A percentile compares a stretch with the other conserved stretches of the same genome.
Conservation (phyloP, 2,888 invertebrate genomes). For the Listrodromus nycthemerus region DNA sequence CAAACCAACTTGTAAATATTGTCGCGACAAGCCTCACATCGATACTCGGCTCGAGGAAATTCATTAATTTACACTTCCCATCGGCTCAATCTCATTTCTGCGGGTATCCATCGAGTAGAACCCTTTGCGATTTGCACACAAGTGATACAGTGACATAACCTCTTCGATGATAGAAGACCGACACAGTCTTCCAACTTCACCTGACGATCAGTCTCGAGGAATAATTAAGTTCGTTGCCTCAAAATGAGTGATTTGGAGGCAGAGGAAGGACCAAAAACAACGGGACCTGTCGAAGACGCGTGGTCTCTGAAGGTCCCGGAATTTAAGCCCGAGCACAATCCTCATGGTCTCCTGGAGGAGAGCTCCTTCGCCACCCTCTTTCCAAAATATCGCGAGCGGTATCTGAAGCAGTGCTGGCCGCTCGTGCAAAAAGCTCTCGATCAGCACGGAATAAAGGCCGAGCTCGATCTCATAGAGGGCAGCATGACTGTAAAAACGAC, state of each 20-base stretch:
- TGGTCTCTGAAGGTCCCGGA: conserved; percentile 94
- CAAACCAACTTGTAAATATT: conserved; percentile 8
- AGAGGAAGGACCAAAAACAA: conserved; percentile 74
- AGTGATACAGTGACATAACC: conserved; percentile 25
- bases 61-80: background rate
- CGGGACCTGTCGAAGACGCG: conserved; percentile 91
- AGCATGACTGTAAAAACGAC: conserved; percentile 98
- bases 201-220: background rate
- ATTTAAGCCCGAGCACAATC: conserved; percentile 95
- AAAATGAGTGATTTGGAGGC: conserved; percentile 82
- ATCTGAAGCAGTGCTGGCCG: conserved; percentile 97
- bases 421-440: conserved; percentile 94
- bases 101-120: background rate
- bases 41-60: background rate
- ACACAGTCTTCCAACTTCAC: background rate
- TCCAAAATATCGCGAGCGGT: conserved; percentile 98
- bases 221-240: background rate
- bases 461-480: conserved; percentile 96
- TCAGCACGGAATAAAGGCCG: conserved; percentile 93
- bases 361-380: conserved; percentile 98
- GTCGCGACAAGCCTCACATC: background rate
- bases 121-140: background rate
- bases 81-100: background rate
- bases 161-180: background rate
- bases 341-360: conserved; percentile 94